A percentile compares a stretch with the other conserved stretches of the same genome.
Conservation (phyloP, 2,888 invertebrate species). For the Meloe dianella region DNA sequence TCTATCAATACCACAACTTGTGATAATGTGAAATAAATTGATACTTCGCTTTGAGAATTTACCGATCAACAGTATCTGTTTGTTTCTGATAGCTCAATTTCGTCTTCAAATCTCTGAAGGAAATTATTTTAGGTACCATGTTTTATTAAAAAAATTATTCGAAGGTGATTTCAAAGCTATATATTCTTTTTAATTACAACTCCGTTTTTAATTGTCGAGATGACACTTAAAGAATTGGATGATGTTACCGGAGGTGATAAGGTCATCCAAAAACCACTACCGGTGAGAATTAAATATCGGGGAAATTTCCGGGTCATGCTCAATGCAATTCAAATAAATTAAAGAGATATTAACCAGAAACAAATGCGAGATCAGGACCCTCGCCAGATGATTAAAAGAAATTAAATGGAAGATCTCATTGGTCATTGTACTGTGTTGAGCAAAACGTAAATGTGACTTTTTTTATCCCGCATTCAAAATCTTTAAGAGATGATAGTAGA, state of each 20-base stretch:
- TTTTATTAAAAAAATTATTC: not conserved
- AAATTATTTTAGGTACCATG: not conserved
- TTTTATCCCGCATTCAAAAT: constrained; percentile 11
- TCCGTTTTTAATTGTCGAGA: not conserved
- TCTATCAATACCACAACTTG: constrained; percentile 4
- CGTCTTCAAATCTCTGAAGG: not conserved
- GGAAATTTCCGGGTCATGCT: not conserved
- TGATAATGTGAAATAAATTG: constrained; percentile 9
- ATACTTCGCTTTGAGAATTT: not conserved
- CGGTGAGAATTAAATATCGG: not conserved
- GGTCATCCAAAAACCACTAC: not conserved
- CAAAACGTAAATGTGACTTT: not conserved
- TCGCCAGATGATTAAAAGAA: constrained; percentile 14
- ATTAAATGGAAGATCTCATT: constrained; percentile 26
- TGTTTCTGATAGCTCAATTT: constrained; percentile 7
- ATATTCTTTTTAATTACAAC: not conserved
- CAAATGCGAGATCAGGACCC: constrained; percentile 24
- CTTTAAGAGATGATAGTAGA: not conserved
- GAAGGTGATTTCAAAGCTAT: not conserved
- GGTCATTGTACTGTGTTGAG: constrained; percentile 17
- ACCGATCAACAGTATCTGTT: not conserved
- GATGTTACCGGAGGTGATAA: not conserved
- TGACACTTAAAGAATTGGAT: not conserved
- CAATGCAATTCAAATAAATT: constrained; percentile 15
- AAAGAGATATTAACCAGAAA: constrained; percentile 21